phyloP scores from a whole-genome alignment of 1,140 invertebrate genomes.

The Macrosteles quadrilineatus region DNA sequence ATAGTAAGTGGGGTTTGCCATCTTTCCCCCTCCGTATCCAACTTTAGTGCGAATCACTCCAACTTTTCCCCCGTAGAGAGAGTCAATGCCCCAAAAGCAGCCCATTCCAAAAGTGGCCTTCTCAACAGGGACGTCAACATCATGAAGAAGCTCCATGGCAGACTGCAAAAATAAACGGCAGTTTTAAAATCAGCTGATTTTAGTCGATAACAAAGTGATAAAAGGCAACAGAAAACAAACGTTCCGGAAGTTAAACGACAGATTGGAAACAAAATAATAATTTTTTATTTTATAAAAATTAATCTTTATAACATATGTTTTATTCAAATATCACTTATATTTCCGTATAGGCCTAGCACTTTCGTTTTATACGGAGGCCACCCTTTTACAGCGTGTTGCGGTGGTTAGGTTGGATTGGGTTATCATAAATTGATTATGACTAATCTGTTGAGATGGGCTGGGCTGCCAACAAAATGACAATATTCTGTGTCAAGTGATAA shows the following conservation, averaged over 20 bases:
- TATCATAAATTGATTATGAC: too few relatives aligned
- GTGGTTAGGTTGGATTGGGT: too few relatives aligned
- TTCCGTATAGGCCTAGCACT: too few relatives aligned
- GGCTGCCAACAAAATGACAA: too few relatives aligned
- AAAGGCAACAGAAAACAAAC: neutral
- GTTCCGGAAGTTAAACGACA: neutral
- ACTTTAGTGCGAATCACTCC: slow-evolving; percentile 91
- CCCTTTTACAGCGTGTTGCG: too few relatives aligned
- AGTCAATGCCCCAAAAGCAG: slow-evolving; percentile 96
- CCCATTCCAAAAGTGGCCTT: slow-evolving; percentile 92
- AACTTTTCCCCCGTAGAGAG: slow-evolving; percentile 78
- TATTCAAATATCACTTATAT: neutral
- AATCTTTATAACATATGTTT: neutral
- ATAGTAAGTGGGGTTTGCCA: slow-evolving; percentile 77
- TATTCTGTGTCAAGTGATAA: too few relatives aligned
- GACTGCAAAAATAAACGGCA: slow-evolving; percentile 30
- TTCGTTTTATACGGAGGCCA: too few relatives aligned
- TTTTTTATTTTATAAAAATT: neutral
- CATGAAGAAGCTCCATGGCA: slow-evolving; percentile 39
- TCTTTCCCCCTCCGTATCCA: slow-evolving; percentile 90
- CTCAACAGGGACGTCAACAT: slow-evolving; percentile 46
- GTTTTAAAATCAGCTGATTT: neutral
- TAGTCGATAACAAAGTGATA: neutral
- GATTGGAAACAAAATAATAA: neutral
- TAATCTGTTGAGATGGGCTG: too few relatives aligned